Conservation (phyloP, 1,140 invertebrate genomes). For the Drosophila fuyamai region DNA sequence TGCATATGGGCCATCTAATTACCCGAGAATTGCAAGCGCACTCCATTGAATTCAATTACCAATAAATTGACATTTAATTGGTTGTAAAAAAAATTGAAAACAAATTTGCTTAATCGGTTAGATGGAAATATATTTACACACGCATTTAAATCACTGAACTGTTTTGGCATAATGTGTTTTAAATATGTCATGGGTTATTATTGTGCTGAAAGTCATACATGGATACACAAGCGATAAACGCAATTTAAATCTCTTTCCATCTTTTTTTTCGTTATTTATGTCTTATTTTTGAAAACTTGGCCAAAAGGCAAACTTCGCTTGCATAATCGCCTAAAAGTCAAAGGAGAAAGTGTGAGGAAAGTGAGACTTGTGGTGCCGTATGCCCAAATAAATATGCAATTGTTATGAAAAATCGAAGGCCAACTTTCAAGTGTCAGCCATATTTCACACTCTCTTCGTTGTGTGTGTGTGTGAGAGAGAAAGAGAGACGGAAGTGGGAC, state of each 20-base stretch:
- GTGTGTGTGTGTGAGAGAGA: background rate
- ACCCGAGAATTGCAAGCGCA: constrained; percentile 15
- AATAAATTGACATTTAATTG: constrained; percentile 30
- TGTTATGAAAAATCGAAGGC: constrained; percentile 72
- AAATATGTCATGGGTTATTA: background rate
- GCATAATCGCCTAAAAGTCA: constrained; percentile 26
- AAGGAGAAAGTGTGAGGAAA: constrained; percentile 1
- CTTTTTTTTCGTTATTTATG: constrained; percentile 6
- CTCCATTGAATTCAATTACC: constrained; percentile 21
- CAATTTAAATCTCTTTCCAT: background rate
- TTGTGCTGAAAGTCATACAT: background rate
- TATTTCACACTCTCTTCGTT: constrained; percentile 47
- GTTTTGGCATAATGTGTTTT: background rate
- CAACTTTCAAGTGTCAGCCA: constrained; percentile 55
- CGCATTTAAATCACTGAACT: background rate
- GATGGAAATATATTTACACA: background rate
- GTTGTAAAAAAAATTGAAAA: background rate
- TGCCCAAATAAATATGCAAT: constrained; percentile 53
- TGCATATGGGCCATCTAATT: constrained; percentile 21
- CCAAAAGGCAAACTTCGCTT: constrained; percentile 9
- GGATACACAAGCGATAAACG: background rate
- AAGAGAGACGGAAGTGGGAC: background rate
- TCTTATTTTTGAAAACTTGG: background rate
- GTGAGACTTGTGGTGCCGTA: background rate
- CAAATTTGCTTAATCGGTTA: background rate